Evolutionary conservation across 2,888 invertebrate species (phyloP), one percentile per base, ranked within the genome.

Genomic region (Coecobrya sp.): DNA sequence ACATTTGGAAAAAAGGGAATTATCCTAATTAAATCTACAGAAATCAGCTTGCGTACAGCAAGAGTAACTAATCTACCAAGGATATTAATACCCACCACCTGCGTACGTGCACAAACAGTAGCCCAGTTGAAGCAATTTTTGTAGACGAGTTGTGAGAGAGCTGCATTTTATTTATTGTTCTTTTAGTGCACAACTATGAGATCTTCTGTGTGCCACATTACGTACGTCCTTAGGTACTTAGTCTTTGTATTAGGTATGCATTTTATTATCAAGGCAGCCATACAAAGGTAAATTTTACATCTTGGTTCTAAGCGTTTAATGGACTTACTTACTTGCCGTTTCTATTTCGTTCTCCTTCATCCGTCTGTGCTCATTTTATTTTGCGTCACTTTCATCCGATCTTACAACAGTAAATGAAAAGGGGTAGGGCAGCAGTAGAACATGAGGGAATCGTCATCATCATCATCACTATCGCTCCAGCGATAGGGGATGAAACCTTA

Each of bases 11-110:
- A 30, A 82, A 42, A 30, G 42, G 19, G 55, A 88, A 65, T 88
- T 88, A 88, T 88, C 59, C 88, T 81, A 88, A 88, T 88, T 88
- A 88, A 88, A 62, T 81, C 42, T 19, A 62, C 73, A 73, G 27
- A 73, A 87, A 87, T 79, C 22, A 76, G 87, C 45, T 52, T 86
- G 73, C 86, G 73, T 73, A 59, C 55, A 22, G 42, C 25, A 62
- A 65, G 22, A 65, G 65, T 65, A 65, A 16, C 65, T 84, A 84
- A 65, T 84, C 65, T 84, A 84, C 22, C 84, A 62, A n/a, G 42
- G 42, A 36, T 84, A 84, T 84, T 84, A 65, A 62, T 84, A 84
- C 45, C 84, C 22, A 65, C 84, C 65, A 65, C 65, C 65, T 25
- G 62, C 62, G 62, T 65, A 84, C 65, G 10, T 62, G n/a, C 25